These are phyloP conservation scores for Strigops habroptila DNA, from an alignment of 2,113 vertebrate genomes.

Conservation along the genomic window DNA sequence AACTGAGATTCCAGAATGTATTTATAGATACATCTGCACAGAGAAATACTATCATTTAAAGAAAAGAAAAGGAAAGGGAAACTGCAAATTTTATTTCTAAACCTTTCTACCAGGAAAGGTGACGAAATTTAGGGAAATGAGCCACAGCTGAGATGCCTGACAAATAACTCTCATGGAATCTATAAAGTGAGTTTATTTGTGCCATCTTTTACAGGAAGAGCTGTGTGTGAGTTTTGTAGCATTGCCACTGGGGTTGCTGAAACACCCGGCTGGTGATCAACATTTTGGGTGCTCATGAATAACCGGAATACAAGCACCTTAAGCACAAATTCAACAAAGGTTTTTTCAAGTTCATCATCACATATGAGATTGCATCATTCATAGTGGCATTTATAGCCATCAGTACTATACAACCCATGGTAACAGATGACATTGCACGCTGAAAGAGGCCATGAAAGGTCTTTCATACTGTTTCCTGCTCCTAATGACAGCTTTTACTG, in stretches of 20 bases:
- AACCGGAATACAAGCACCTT: slow-evolving; percentile 60
- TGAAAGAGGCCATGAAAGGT: slow-evolving; percentile 72
- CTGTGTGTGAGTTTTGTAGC: not conserved
- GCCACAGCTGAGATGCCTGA: slow-evolving; percentile 28
- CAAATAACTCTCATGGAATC: slow-evolving; percentile 28
- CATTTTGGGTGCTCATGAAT: slow-evolving; percentile 62
- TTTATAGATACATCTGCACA: not conserved
- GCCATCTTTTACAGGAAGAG: slow-evolving; percentile 43
- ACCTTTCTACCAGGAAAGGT: slow-evolving; percentile 14
- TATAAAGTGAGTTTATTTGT: slow-evolving; percentile 36
- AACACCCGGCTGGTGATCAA: slow-evolving; percentile 46
- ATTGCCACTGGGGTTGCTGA: slow-evolving; percentile 11
- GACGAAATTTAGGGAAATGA: slow-evolving; percentile 12
- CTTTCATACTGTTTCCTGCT: slow-evolving; percentile 65
- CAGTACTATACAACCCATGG: slow-evolving; percentile 68
- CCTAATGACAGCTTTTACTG: slow-evolving; percentile 69
- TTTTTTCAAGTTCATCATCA: slow-evolving; percentile 68
- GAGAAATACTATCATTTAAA: not conserved
- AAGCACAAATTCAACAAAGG: slow-evolving; percentile 66
- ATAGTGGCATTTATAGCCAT: slow-evolving; percentile 71
- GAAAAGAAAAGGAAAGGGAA: not conserved
- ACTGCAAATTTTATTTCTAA: slow-evolving; percentile 12
- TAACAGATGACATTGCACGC: slow-evolving; percentile 72
- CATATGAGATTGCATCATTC: slow-evolving; percentile 69
- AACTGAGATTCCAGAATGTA: not conserved